These are phyloP conservation scores for Neofelis nebulosa DNA, from an alignment of 2,113 vertebrate species.

Conservation along the genomic window DNA sequence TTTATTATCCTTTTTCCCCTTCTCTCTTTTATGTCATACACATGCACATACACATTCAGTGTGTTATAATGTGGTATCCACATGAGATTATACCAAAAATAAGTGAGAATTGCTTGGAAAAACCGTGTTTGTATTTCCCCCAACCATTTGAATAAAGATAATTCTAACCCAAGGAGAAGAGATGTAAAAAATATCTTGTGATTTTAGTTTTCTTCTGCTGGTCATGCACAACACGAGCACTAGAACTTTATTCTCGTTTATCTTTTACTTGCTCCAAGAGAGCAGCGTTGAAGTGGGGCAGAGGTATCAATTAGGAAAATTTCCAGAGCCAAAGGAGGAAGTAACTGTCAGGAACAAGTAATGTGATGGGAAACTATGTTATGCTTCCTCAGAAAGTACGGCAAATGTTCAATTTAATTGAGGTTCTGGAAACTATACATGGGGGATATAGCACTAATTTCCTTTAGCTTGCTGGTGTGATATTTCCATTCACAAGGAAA, in stretches of 20 bases:
- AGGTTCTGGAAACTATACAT: background rate
- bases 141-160: background rate
- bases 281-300: background rate
- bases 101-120: background rate
- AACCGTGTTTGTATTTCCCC: background rate
- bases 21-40: background rate
- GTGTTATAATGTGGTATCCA: background rate
- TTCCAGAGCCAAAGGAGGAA: background rate
- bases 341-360: background rate
- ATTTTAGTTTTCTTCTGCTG: background rate
- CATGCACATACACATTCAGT: background rate
- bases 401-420: background rate
- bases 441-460: background rate
- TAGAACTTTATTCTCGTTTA: background rate
- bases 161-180: background rate
- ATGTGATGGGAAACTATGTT: background rate
- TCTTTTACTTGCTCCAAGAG: background rate
- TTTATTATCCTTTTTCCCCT: background rate
- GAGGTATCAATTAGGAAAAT: background rate
- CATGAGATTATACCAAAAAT: background rate
- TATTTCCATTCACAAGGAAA: background rate
- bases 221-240: background rate
- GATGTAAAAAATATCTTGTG: background rate
- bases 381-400: conserved; percentile 14
- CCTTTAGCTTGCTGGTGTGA: background rate